These are phyloP conservation scores for Actenoides hombroni DNA, from an alignment of 2,113 vertebrate species.

Conservation along the genomic window DNA sequence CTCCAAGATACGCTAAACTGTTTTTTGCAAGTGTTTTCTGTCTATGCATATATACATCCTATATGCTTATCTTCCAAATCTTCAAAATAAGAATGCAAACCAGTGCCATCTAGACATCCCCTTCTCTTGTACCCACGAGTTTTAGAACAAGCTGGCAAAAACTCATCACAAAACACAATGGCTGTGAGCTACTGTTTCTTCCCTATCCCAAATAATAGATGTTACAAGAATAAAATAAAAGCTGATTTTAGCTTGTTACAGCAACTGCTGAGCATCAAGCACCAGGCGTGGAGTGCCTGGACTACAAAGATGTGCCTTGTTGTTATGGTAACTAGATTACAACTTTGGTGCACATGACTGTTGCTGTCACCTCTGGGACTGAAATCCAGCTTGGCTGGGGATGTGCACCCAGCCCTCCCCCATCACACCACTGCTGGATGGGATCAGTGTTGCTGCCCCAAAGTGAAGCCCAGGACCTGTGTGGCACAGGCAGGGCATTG, in stretches of 20 bases:
- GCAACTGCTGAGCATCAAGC: not conserved
- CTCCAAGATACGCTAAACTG: not conserved
- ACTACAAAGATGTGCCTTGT: slow-evolving; percentile 48
- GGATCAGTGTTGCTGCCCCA: not conserved
- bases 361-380: not conserved
- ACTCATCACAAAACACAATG: not conserved
- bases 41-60: not conserved
- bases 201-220: slow-evolving; percentile 39
- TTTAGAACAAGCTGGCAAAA: slow-evolving; percentile 29
- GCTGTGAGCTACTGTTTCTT: slow-evolving; percentile 5
- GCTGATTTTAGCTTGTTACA: slow-evolving; percentile 37
- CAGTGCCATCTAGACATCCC: not conserved
- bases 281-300: not conserved
- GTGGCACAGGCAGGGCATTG: not conserved
- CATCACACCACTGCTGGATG: not conserved
- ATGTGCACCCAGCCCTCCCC: not conserved
- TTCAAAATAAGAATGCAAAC: not conserved
- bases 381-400: not conserved
- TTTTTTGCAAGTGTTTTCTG: not conserved
- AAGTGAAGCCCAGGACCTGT: not conserved
- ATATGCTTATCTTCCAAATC: not conserved
- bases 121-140: not conserved
- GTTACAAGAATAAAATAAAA: slow-evolving; percentile 51
- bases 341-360: slow-evolving; percentile 19
- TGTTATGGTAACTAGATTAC: slow-evolving; percentile 71